Evolutionary conservation across 2,888 invertebrate species (phyloP), one percentile per base, ranked within the genome.

Genomic region (Drosophila anomalipes): DNA sequence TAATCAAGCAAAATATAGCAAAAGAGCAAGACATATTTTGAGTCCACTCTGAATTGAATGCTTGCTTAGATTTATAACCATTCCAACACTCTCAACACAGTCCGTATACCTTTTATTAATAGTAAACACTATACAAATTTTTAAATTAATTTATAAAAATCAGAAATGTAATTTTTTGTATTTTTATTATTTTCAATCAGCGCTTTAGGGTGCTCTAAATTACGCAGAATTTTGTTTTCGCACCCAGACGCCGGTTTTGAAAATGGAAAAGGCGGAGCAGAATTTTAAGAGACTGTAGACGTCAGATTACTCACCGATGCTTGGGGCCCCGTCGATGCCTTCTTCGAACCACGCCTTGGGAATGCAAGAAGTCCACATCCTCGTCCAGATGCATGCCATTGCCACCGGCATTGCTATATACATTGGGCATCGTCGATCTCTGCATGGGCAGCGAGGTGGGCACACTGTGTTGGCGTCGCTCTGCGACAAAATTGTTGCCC

Each of bases 331-430:
- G 86, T n/a, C 93, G 77, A 71, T 93, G 92, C 49, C 93, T 83
- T 12, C 93, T 74, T 35, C 92, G 89, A n/a, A 91, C 86, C 3
- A 92, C 83, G 14, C 93, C 93, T 35, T 92, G 92, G 0, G 92
- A 89, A 49, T 92, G 92, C 63, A 93, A 62, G 62, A 93, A 91
- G 76, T 93, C 93, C 19, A 94, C 92, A 76, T 93, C 92, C 53
- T 94, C 93, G 72, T 93, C 82, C 72, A 91, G 85, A 64, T 91
- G 93, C 80, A 92, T 92, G 63, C 93, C 94, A 80, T 93, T 93
- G 35, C 94, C 94, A 3, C 93, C 94, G 39, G 93, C 90, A 85
- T 94, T 93, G 70, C 93, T 94, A 65, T 92, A 93, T 4, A 93
- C 93, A 89, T 93, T 93, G 35, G 93, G 89, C 70, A 93, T 77